Base-by-base conservation (phyloP, 2,888 invertebrate genomes). In the Dastarcus helophoroides region DNA sequence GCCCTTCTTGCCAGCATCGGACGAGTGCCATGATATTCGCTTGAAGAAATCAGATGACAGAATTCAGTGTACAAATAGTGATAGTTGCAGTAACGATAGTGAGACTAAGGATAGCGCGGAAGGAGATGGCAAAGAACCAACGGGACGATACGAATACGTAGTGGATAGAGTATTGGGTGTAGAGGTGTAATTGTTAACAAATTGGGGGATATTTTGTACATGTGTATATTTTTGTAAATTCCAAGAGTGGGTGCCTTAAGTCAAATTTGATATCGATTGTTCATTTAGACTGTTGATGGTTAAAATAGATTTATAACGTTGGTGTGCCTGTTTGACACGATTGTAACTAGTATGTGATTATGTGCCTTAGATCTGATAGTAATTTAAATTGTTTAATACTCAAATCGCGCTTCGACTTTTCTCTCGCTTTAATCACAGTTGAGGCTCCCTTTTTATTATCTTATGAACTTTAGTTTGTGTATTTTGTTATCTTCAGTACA, bases 161-260 rank as follows among this genome's bases (percentile, higher is more conserved):
- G 79, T 86, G 42, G 85, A 85, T 64, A 71, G 84, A 60, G 79
- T 76, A 37, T 69, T 84, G 50, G 85, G 86, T 53, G 86, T 86
- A 46, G 85, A 85, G 66, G 85, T 86, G 54, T 86, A 69, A 19
- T 9, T 26, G 27, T 31, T 27, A 24, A 33, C 33, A 26, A 19
- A 25, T 28, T 29, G 26, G 22, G 21, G 22, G 22, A 26, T 31
- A 26, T 34, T 30, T 22, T 23, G 33, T 25, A 23, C 17, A 17
- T 34, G 24, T 36, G 35, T 36, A 36, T 30, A 33, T 35, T 37
- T 38, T 33, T 38, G 31, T 29, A 26, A 27, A 26, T 33, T 33
- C 17, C 32, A 27, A 39, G 27, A 32, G 29, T 30, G 33, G 26
- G 32, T 30, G 32, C 9, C 27, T 30, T 22, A 12, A 7, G 7